Conservation (phyloP, 2,113 vertebrate genomes). For the Neogale vison region DNA sequence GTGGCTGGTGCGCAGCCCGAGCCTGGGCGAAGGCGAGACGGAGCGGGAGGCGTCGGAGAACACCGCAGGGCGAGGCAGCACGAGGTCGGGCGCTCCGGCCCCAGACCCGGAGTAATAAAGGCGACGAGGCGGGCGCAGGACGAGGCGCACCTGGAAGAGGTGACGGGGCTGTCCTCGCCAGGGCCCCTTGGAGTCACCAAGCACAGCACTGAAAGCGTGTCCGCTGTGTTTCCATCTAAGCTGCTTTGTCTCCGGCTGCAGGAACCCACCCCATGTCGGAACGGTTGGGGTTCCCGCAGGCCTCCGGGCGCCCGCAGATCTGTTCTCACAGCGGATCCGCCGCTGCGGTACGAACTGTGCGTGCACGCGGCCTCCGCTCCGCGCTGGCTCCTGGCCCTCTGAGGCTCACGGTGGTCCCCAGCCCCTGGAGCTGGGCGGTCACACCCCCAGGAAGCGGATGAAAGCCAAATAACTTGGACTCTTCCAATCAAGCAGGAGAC, state of each 20-base stretch:
- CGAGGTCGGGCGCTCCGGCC: neutral
- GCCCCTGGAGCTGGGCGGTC: neutral
- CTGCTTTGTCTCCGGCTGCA: neutral
- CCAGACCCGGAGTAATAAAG: neutral
- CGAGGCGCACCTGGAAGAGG: neutral
- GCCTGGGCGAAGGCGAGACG: neutral
- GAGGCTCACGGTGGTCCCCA: neutral
- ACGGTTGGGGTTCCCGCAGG: neutral
- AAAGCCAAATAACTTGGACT: neutral
- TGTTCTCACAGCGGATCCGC: neutral
- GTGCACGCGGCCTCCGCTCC: neutral
- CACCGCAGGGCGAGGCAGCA: rapidly evolving
- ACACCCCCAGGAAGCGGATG: neutral
- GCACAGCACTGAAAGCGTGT: neutral
- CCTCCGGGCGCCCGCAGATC: rapidly evolving
- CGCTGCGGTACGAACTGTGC: rapidly evolving
- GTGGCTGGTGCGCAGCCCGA: too few species aligned
- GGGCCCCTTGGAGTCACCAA: neutral
- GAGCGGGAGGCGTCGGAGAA: neutral
- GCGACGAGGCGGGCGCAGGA: neutral
- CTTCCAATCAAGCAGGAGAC: too few species aligned
- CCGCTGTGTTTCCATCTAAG: neutral
- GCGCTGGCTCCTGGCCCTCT: neutral
- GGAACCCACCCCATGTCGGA: neutral
- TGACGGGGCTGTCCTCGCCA: neutral